These are phyloP conservation scores for Balaeniceps rex DNA, from an alignment of 2,113 vertebrate species.

Conservation along the genomic window DNA sequence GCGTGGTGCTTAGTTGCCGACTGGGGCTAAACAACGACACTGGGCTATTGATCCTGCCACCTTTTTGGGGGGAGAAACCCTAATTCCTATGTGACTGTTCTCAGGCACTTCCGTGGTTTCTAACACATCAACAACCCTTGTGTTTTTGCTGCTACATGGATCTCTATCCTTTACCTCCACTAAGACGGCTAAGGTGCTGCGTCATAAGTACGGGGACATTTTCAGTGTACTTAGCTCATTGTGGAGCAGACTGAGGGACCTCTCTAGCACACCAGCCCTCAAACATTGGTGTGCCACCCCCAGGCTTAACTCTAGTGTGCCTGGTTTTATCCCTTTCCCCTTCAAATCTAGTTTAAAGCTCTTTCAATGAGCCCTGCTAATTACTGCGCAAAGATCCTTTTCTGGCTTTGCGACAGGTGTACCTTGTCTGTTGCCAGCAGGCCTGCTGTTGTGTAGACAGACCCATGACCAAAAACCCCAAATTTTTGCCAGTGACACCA, in stretches of 20 bases:
- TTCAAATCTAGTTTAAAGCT: not conserved
- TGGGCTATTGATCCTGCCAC: not conserved
- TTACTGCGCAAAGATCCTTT: not conserved
- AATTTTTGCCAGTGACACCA: not conserved
- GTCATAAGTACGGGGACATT: not conserved
- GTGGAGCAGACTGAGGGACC: not conserved
- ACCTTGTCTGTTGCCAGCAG: not conserved
- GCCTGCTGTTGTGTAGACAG: not conserved
- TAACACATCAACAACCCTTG: not conserved
- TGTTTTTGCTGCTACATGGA: accelerated
- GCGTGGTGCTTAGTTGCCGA: too few species aligned
- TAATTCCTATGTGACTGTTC: not conserved
- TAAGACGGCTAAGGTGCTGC: not conserved
- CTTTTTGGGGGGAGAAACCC: accelerated
- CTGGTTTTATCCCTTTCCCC: not conserved
- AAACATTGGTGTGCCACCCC: accelerated
- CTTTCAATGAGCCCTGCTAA: not conserved
- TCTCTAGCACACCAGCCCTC: accelerated
- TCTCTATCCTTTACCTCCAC: not conserved
- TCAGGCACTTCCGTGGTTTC: not conserved
- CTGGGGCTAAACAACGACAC: too few species aligned
- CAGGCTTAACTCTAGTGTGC: not conserved
- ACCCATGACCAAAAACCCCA: accelerated
- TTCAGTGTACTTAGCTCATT: not conserved
- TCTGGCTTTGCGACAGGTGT: not conserved